These are phyloP conservation scores for Colistium nudipinnis DNA, from an alignment of 2,113 vertebrate genomes.

Conservation along the genomic window DNA sequence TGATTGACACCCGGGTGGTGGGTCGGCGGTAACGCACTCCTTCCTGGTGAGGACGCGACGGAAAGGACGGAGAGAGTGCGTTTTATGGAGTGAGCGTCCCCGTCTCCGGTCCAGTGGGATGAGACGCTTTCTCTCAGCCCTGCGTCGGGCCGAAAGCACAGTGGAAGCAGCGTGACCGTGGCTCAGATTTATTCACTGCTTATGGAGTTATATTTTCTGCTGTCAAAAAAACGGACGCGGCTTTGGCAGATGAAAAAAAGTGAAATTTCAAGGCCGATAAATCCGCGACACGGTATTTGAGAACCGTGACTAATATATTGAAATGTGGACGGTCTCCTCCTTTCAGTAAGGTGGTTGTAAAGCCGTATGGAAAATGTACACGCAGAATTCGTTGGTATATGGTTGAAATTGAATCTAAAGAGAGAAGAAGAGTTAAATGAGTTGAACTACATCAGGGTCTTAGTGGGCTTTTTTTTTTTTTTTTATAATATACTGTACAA, in stretches of 20 bases:
- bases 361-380: background rate
- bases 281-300: background rate
- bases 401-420: background rate
- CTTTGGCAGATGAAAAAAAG: conserved; percentile 29
- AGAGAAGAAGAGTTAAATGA: too few relatives aligned
- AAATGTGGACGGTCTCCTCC: background rate
- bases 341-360: background rate
- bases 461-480: too few relatives aligned
- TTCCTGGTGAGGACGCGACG: background rate
- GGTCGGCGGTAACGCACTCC: conserved; percentile 19
- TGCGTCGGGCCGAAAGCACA: conserved; percentile 12
- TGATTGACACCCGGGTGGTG: conserved; percentile 30
- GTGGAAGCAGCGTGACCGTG: conserved; percentile 26
- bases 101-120: conserved; percentile 22
- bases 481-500: background rate
- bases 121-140: conserved; percentile 18
- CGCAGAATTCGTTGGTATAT: background rate
- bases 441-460: too few relatives aligned
- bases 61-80: conserved; percentile 12
- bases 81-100: conserved; percentile 11
- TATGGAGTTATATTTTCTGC: conserved; percentile 48
- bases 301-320: background rate
- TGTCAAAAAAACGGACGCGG: conserved; percentile 31
- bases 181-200: conserved; percentile 32
- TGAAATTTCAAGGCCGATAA: background rate